Conservation (phyloP, 2,113 vertebrate genomes). For the Ochotona curzoniae region DNA sequence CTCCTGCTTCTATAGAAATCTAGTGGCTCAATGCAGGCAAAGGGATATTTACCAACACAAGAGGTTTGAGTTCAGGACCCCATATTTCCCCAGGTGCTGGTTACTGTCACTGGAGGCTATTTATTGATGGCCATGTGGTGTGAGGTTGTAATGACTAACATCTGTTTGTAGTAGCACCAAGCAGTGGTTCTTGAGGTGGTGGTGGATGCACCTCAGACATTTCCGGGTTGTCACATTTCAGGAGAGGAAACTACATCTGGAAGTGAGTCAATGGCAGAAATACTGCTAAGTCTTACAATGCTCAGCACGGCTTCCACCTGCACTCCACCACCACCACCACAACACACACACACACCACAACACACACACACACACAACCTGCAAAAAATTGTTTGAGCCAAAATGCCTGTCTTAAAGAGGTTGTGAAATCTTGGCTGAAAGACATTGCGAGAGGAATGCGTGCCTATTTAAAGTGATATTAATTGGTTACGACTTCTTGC, state of each 20-base stretch:
- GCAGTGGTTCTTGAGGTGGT: not conserved
- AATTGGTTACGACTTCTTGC: not conserved
- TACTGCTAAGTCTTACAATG: not conserved
- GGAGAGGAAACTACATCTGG: not conserved
- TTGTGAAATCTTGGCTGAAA: not conserved
- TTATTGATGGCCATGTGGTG: not conserved
- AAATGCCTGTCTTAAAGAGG: not conserved
- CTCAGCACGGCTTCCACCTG: not conserved
- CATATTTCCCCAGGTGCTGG: not conserved
- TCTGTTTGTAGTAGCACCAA: not conserved
- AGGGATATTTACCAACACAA: not conserved
- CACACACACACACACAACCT: not conserved
- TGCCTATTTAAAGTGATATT: not conserved
- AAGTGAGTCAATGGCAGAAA: not conserved
- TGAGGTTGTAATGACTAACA: too few species aligned
- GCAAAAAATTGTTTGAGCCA: not conserved
- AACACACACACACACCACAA: not conserved
- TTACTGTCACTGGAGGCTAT: not conserved
- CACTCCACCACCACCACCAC: too few species aligned
- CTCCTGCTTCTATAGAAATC: not conserved
- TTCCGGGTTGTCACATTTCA: not conserved
- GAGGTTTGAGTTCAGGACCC: not conserved
- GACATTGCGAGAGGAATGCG: not conserved
- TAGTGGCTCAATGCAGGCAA: not conserved
- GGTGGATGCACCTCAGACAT: not conserved